A percentile compares a stretch with the other conserved stretches of the same genome.
Evolutionary conservation across 2,888 invertebrate genomes (phyloP).

Genomic region (Catocala nupta): DNA sequence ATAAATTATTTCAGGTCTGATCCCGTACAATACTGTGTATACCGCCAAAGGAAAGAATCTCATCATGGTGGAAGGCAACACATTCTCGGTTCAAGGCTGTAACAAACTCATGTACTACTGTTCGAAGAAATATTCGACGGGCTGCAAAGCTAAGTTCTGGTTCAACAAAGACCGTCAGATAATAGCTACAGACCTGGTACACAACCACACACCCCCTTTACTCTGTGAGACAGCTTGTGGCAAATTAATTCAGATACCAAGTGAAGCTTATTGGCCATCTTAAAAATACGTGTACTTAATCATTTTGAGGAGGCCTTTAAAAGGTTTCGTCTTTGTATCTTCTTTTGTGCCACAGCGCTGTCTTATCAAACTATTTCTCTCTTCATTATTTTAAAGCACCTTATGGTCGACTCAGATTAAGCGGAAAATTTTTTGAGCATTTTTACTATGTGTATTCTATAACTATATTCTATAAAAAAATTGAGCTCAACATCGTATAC

Average conservation of each 20-base stretch:
- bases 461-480: too few relatives aligned
- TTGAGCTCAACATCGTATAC: too few relatives aligned
- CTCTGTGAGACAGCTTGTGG: neutral
- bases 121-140: neutral
- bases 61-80: slow-evolving; percentile 12
- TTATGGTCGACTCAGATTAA: too few relatives aligned
- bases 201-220: slow-evolving; percentile 13
- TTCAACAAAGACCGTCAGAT: slow-evolving; percentile 3
- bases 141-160: slow-evolving; percentile 14
- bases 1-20: slow-evolving; percentile 2
- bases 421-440: too few relatives aligned
- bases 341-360: too few relatives aligned
- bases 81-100: slow-evolving; percentile 9
- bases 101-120: slow-evolving; percentile 16
- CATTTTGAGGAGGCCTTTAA: neutral
- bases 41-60: slow-evolving; percentile 3
- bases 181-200: neutral
- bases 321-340: neutral
- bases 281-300: neutral
- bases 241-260: neutral
- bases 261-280: neutral
- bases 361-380: too few relatives aligned
- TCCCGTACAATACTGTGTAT: slow-evolving; percentile 8
- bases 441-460: too few relatives aligned
- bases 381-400: too few relatives aligned